These are phyloP conservation scores for Eretmochelys imbricata DNA, from an alignment of 2,113 vertebrate genomes.

Conservation along the genomic window DNA sequence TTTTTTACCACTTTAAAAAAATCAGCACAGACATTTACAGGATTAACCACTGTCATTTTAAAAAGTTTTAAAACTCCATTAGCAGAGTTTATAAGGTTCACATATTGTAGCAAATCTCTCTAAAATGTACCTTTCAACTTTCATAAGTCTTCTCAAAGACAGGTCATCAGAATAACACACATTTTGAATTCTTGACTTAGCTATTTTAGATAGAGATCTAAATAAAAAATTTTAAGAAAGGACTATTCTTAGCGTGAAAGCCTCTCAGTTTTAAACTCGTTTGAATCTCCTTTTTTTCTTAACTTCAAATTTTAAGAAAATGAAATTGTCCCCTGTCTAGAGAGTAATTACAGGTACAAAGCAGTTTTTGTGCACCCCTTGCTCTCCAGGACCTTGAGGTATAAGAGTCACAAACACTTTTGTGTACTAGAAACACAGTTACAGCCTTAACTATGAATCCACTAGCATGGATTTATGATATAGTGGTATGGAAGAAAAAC, in stretches of 20 bases:
- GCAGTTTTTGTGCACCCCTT: not conserved
- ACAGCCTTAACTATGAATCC: slow-evolving; percentile 23
- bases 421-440: not conserved
- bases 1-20: not conserved
- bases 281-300: not conserved
- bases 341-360: not conserved
- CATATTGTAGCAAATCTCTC: not conserved
- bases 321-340: not conserved
- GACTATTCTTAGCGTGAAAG: not conserved
- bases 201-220: not conserved
- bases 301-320: not conserved
- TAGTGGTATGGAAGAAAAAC: not conserved
- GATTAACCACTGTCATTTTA: not conserved
- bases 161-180: not conserved
- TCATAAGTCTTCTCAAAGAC: not conserved
- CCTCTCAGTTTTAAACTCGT: not conserved
- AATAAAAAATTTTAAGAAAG: rapidly evolving
- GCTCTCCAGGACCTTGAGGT: not conserved
- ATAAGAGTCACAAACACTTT: not conserved
- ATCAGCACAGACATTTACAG: not conserved
- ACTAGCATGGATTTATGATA: slow-evolving; percentile 23
- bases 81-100: not conserved
- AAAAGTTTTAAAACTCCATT: not conserved
- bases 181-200: not conserved
- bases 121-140: not conserved